phyloP scores from a whole-genome alignment of 2,888 invertebrate species.

The Volucella inanis region DNA sequence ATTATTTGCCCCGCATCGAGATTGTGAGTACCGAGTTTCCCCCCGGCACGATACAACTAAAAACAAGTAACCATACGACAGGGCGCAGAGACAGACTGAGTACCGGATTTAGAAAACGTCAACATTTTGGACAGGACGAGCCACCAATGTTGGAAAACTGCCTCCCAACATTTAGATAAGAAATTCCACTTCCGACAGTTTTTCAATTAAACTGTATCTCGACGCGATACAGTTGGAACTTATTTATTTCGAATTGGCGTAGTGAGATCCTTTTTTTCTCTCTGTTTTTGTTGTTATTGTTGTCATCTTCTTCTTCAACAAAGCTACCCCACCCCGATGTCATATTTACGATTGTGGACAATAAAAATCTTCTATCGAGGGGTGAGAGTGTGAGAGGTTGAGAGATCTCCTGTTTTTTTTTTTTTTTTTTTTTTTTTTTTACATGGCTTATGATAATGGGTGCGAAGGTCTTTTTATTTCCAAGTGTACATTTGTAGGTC shows the following conservation, averaged over 20 bases:
- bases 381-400: conserved; percentile 53
- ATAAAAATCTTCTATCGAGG: conserved; percentile 57
- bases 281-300: background rate
- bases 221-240: conserved; percentile 31
- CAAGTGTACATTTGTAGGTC: conserved; percentile 20
- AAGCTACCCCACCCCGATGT: background rate
- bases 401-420: conserved; percentile 50
- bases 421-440: conserved; percentile 11
- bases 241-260: conserved; percentile 63
- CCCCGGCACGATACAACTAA: conserved; percentile 18
- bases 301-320: background rate
- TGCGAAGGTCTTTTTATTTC: conserved; percentile 30
- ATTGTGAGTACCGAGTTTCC: conserved; percentile 26
- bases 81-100: conserved; percentile 25
- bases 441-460: conserved; percentile 70
- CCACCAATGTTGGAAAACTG: conserved; percentile 62
- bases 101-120: conserved; percentile 74
- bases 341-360: conserved; percentile 44
- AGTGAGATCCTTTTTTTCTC: conserved; percentile 54
- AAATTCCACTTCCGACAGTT: conserved; percentile 74
- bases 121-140: conserved; percentile 69
- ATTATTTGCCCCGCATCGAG: conserved; percentile 41
- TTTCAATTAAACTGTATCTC: conserved; percentile 73
- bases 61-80: conserved; percentile 54
- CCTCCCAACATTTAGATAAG: conserved; percentile 73